Conservation (phyloP, 37 sponge, comb jelly and placozoan genomes). For the Spongilla lacustris region DNA sequence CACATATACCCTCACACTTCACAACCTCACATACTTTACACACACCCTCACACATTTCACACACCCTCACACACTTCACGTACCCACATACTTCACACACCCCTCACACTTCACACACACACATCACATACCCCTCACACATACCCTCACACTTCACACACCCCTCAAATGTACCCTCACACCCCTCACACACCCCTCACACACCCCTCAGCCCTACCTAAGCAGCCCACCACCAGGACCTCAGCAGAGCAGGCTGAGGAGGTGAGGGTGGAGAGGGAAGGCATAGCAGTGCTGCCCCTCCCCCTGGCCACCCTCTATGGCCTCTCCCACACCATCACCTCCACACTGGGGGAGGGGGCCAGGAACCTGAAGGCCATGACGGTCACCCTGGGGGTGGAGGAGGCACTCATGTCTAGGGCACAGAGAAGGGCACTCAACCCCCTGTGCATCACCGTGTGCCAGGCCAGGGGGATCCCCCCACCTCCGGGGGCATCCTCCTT, state of each 20-base stretch:
- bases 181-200: too few relatives aligned
- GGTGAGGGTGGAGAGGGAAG: conserved; percentile 43
- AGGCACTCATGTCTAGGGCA: conserved; percentile 68
- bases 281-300: conserved; percentile 51
- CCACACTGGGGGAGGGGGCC: not conserved
- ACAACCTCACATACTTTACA: too few relatives aligned
- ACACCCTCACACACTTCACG: not conserved
- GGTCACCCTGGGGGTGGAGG: conserved; percentile 48
- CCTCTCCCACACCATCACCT: not conserved
- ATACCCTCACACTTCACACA: too few relatives aligned
- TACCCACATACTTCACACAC: not conserved
- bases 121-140: too few relatives aligned
- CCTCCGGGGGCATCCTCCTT: too few relatives aligned
- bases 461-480: conserved; percentile 63
- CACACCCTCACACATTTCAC: too few relatives aligned
- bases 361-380: conserved; percentile 35
- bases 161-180: too few relatives aligned
- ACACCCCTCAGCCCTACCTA: too few relatives aligned
- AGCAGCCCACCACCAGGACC: not conserved
- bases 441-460: conserved; percentile 66
- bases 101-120: too few relatives aligned
- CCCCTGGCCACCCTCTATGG: conserved; percentile 70
- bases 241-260: not conserved
- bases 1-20: too few relatives aligned
- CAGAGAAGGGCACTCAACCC: conserved; percentile 73